Conservation (phyloP, 1,140 invertebrate species). For the Chrysoperla carnea region DNA sequence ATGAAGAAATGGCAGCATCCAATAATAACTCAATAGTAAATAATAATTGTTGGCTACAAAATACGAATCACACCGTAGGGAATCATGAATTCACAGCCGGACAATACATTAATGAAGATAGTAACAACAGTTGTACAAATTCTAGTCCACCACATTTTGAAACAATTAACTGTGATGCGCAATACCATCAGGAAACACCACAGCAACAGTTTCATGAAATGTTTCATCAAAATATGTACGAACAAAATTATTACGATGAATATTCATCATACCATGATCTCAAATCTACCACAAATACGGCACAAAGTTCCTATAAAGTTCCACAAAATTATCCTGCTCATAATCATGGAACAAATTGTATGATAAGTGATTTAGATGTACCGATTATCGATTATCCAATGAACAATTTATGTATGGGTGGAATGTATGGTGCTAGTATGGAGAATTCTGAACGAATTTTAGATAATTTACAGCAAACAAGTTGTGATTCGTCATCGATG, state of each 20-base stretch:
- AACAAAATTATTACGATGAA: neutral
- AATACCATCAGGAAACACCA: neutral
- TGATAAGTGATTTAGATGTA: neutral
- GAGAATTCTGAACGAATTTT: neutral
- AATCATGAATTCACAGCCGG: too few species aligned
- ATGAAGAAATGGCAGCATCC: constrained; percentile 7
- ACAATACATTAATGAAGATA: too few species aligned
- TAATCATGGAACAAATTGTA: neutral
- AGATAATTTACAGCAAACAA: too few species aligned
- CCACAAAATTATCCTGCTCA: neutral
- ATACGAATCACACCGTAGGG: too few species aligned
- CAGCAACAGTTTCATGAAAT: neutral
- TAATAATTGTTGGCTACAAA: neutral
- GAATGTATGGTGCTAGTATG: neutral
- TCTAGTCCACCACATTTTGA: neutral
- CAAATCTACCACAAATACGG: neutral
- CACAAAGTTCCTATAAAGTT: neutral
- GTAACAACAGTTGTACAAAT: neutral
- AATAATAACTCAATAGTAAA: constrained; percentile 13
- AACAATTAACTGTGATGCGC: neutral
- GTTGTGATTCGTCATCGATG: too few species aligned
- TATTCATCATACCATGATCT: neutral
- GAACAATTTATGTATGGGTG: neutral
- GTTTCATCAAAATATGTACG: neutral
- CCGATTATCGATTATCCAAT: neutral